Evolutionary conservation across 2,113 vertebrate genomes (phyloP).

Genomic region (Malurus melanocephalus): DNA sequence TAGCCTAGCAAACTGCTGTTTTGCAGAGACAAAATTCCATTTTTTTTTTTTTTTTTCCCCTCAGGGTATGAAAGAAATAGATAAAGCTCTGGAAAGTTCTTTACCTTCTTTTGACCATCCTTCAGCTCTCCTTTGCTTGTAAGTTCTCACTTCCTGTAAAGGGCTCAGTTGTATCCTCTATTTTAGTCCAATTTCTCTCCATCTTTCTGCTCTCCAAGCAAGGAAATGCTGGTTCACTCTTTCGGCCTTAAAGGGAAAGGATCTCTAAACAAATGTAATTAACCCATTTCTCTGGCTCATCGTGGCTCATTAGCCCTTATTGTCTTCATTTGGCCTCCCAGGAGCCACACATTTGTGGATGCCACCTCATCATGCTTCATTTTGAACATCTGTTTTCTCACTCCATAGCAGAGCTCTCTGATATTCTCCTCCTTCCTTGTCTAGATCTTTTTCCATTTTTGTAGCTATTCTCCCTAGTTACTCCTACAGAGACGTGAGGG

Average conservation of each 20-base stretch:
- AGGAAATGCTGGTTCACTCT: fast-evolving
- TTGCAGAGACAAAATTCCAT: not conserved
- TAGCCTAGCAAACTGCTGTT: not conserved
- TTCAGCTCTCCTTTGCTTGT: not conserved
- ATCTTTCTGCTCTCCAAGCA: not conserved
- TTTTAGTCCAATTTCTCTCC: not conserved
- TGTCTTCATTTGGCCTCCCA: not conserved
- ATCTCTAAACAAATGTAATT: not conserved
- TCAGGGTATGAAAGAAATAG: not conserved
- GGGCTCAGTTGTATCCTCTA: fast-evolving
- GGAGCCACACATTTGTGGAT: not conserved
- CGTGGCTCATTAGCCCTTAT: not conserved
- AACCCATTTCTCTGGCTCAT: not conserved
- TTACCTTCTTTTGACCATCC: not conserved
- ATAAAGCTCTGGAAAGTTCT: not conserved
- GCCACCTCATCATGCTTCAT: not conserved
- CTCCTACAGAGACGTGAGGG: not conserved
- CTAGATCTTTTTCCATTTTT: not conserved
- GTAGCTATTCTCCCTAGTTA: not conserved
- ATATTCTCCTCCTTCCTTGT: not conserved
- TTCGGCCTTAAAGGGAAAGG: not conserved
- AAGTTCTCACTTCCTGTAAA: fast-evolving
- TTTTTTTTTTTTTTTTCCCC: not conserved
- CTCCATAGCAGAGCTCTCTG: not conserved
- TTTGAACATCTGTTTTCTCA: not conserved